Evolutionary conservation across 1,140 invertebrate species (phyloP), one percentile per base, ranked within the genome.

Genomic region (Whitmania pigra): DNA sequence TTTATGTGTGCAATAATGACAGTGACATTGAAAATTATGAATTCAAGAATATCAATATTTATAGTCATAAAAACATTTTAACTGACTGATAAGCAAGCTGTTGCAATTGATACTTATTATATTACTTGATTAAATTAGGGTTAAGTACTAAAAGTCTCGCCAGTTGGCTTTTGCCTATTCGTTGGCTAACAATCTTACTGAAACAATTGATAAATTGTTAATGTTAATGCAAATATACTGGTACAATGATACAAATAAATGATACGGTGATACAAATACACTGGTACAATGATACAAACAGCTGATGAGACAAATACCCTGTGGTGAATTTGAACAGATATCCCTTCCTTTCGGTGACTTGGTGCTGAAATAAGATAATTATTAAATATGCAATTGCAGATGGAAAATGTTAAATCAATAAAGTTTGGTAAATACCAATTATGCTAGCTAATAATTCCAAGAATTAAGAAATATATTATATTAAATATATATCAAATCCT

Each of bases 281-380:
- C 29, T 31, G 11, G 11, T 31, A 20, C 29, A 22, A 31, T 25
- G 57, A 25, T 13, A 63, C 18, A 22, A 63, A 25, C 4, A 6
- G 22, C 57, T 25, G 9, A 22, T 3, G 43, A 49, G 43, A 49
- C 43, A 17, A 49, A 17, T 31, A 63, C 57, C 57, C 57, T 11
- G 57, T 63, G 0, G 57, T 63, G 29, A 63, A 63, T 31, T 63
- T 63, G 57, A 25, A 63, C 57, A 63, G 15, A 63, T 63, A 63
- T 17, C 57, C 57, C 29, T 63, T 63, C 57, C 29, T 63, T 63
- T 63, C 57, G 1, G 57, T 63, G 9, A 63, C 57, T 22, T 22
- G 22, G 29, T 63, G 57, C 57, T 63, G 57, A 31, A 63, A 31
- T 13, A n/a, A 63, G 18, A 63, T 63, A 49, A 49, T 49, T 49